These are phyloP conservation scores for Eciton burchellii DNA, from an alignment of 1,140 invertebrate genomes.

Conservation along the genomic window DNA sequence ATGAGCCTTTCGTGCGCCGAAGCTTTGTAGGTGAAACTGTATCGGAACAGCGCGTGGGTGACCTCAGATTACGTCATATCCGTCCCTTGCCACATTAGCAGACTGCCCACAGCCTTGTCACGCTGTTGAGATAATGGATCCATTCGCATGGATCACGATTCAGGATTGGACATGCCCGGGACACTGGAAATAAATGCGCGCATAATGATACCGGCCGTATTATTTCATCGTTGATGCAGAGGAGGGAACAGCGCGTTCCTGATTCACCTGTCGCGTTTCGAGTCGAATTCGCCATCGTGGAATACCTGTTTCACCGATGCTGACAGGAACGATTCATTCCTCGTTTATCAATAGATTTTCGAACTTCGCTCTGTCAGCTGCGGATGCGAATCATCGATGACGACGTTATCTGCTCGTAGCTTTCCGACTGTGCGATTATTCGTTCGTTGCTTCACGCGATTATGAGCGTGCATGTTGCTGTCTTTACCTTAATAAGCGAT, in stretches of 20 bases:
- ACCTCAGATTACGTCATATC: conserved; percentile 85
- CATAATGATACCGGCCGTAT: conserved; percentile 77
- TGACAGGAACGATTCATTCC: not conserved
- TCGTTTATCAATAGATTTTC: not conserved
- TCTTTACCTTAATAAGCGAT: no score
- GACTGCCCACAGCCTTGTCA: conserved; percentile 84
- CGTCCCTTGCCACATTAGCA: conserved; percentile 83
- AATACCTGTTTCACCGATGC: not conserved
- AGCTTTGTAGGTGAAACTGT: conserved; percentile 33
- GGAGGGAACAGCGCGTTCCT: conserved; percentile 63
- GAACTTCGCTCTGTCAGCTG: no score
- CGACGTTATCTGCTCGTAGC: no score
- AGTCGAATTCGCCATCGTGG: conserved; percentile 26
- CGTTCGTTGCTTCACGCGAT: no score
- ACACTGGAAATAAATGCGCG: conserved; percentile 83
- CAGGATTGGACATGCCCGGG: conserved; percentile 80
- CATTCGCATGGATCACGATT: conserved; percentile 83
- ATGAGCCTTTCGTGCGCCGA: conserved; percentile 12
- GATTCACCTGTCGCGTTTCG: conserved; percentile 59
- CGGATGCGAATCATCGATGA: not conserved
- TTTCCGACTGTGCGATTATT: no score
- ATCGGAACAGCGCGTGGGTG: conserved; percentile 78
- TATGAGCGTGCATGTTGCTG: no score
- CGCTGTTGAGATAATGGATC: conserved; percentile 84
- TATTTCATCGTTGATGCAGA: conserved; percentile 71